Base-by-base conservation (phyloP, 1,140 invertebrate genomes). In the Caligus rogercresseyi region DNA sequence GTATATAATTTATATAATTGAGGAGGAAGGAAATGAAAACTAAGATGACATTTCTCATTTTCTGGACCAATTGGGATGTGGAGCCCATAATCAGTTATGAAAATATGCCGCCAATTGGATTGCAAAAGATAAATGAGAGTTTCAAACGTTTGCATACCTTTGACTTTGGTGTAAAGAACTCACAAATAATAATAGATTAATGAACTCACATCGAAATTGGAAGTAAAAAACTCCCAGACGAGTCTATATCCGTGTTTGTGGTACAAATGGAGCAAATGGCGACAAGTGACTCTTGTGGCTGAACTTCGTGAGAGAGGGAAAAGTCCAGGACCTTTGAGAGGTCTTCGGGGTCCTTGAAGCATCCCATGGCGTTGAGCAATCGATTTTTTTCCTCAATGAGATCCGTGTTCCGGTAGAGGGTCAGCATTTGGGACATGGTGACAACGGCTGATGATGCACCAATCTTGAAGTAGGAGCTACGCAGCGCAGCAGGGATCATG, bases 321-420 rank as follows among this genome's bases (percentile, higher is more conserved):
- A 95, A 95, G 25, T 92, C 78, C 0, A 96, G 74, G n/a, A 91
- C 85, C 69, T 82, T 80, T 3, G 78, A 75, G 51, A 94, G 75
- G 20, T 91, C 72, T 21, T 75, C 75, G 1, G 79, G 74, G 70
- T 91, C 81, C 53, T 78, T 79, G 18, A 60, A 63, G 31, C 83
- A 80, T 21, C 89, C 89, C 18, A 97, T 77, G 0, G 86, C 80
- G 51, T 85, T 74, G 20, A 85, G 80, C 66, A 95, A 87, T 68
- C 91, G 79, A 69, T 91, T 83, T 72, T 92, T 92, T 71, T 97
- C 90, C 73, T 97, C 92, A 65, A 89, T 85, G 58, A 94, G 76
- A 73, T 92, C 89, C 11, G 85, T 80, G 31, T 84, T 80, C 65
- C 84, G 79, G 72, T 92, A 93, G 55, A 97, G 72, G 77, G 15